These are phyloP conservation scores for Odontamblyopus rebecca DNA, from an alignment of 2,797 vertebrate species.

Conservation along the genomic window DNA sequence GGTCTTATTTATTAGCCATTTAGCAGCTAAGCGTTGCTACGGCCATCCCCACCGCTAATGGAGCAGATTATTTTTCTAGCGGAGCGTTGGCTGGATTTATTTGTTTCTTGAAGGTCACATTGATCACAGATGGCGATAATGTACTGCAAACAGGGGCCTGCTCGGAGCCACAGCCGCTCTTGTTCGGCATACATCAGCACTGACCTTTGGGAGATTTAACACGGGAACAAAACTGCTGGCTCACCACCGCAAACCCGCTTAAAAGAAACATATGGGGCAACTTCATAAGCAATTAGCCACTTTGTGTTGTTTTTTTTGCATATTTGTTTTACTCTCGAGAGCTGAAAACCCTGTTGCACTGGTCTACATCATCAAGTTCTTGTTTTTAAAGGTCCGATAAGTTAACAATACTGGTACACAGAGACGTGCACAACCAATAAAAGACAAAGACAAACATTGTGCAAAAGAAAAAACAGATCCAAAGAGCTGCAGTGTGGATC, in stretches of 20 bases:
- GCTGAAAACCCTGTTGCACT: too few relatives aligned
- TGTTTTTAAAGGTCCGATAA: too few relatives aligned
- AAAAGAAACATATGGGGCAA: neutral
- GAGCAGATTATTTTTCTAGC: conserved; percentile 55
- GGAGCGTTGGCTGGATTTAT: conserved; percentile 42
- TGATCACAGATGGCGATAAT: conserved; percentile 55
- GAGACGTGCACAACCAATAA: too few relatives aligned
- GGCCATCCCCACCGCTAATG: conserved; percentile 40
- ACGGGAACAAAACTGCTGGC: conserved; percentile 12
- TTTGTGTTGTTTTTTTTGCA: neutral
- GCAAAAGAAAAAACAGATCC: too few relatives aligned
- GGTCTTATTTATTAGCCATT: conserved; percentile 54
- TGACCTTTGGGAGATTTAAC: conserved; percentile 54
- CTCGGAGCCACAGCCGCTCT: conserved; percentile 18
- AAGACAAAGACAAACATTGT: too few relatives aligned
- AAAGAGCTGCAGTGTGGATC: too few relatives aligned
- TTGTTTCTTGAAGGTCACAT: conserved; percentile 63
- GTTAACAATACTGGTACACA: too few relatives aligned
- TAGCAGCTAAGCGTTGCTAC: conserved; percentile 27
- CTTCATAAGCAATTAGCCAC: neutral
- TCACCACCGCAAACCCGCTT: neutral
- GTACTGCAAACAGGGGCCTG: conserved; percentile 30
- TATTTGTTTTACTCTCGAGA: too few relatives aligned
- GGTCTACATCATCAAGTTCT: too few relatives aligned
- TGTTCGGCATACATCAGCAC: conserved; percentile 24